A percentile compares a stretch with the other conserved stretches of the same genome.
These are phyloP conservation scores for Stigmatopora nigra DNA, from an alignment of 2,113 vertebrate genomes.

Conservation along the genomic window DNA sequence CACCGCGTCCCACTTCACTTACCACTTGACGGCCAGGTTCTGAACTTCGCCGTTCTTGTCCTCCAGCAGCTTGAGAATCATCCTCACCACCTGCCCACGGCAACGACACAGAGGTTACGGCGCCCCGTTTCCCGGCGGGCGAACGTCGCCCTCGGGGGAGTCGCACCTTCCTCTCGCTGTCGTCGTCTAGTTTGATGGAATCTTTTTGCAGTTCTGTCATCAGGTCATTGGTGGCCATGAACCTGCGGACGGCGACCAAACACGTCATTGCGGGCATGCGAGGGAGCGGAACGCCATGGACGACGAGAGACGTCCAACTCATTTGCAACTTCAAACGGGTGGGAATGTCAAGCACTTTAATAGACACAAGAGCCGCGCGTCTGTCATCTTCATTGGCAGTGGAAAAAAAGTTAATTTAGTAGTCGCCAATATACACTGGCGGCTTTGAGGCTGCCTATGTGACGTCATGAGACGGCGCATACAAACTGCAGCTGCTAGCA, in stretches of 20 bases:
- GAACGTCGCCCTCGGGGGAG: background rate
- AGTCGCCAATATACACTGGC: too few relatives aligned
- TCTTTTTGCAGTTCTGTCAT: slow-evolving; percentile 99
- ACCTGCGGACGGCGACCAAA: slow-evolving; percentile 65
- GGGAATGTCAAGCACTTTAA: too few relatives aligned
- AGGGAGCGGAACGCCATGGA: too few relatives aligned
- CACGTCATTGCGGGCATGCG: background rate
- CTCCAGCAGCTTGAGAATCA: slow-evolving; percentile 96
- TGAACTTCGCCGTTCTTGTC: slow-evolving; percentile 99
- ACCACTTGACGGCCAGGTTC: slow-evolving; percentile 98
- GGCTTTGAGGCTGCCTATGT: slow-evolving; percentile 2
- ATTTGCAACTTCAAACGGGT: too few relatives aligned
- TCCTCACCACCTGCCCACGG: slow-evolving; percentile 81
- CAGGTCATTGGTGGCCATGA: slow-evolving; percentile 98
- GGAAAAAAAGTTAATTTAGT: background rate
- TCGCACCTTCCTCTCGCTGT: slow-evolving; percentile 86
- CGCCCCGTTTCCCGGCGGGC: too few relatives aligned
- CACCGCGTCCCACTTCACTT: slow-evolving; percentile 8
- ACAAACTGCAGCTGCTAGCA: slow-evolving; percentile 23
- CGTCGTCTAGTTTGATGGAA: slow-evolving; percentile 97
- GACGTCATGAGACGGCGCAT: background rate
- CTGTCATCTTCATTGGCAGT: too few relatives aligned
- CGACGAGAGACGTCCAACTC: too few relatives aligned
- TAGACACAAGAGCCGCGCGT: too few relatives aligned
- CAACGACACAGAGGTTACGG: background rate